These are phyloP conservation scores for Buceros bicornis DNA, from an alignment of 2,797 vertebrate species.

Conservation along the genomic window DNA sequence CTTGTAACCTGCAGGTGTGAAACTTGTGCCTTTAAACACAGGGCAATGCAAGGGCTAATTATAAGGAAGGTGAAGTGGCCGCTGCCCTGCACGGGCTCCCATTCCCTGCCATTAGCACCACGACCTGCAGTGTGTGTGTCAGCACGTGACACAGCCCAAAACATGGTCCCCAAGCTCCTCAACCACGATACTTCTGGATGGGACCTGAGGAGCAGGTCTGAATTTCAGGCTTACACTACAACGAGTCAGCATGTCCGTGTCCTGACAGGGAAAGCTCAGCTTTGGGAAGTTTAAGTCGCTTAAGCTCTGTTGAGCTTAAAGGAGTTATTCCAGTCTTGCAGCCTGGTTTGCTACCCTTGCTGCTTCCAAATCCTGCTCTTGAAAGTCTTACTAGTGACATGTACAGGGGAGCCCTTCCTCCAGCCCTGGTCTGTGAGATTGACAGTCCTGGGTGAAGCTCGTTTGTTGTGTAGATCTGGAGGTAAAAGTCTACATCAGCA, in stretches of 20 bases:
- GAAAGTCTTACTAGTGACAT: neutral
- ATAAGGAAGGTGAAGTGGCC: neutral
- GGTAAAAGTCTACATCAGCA: neutral
- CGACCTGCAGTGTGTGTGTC: neutral
- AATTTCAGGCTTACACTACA: neutral
- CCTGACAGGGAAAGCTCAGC: neutral
- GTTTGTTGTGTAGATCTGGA: neutral
- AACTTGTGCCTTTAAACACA: neutral
- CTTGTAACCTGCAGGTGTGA: neutral
- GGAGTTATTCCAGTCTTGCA: neutral
- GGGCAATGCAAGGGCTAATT: neutral
- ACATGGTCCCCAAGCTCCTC: neutral
- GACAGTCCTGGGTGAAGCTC: neutral
- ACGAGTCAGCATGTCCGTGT: fast-evolving
- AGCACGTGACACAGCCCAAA: fast-evolving
- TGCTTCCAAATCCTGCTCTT: neutral
- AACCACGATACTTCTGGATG: fast-evolving
- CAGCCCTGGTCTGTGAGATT: neutral
- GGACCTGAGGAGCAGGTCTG: neutral
- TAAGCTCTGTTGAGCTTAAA: neutral
- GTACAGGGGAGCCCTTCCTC: neutral
- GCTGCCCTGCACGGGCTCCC: fast-evolving
- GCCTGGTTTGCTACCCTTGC: neutral
- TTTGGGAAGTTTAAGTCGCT: neutral
- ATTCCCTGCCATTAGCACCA: neutral